Percentiles rank a stretch among this genome's conserved stretches.
Evolutionary conservation across 2,113 vertebrate species (phyloP).

Genomic region (Actenoides hombroni): DNA sequence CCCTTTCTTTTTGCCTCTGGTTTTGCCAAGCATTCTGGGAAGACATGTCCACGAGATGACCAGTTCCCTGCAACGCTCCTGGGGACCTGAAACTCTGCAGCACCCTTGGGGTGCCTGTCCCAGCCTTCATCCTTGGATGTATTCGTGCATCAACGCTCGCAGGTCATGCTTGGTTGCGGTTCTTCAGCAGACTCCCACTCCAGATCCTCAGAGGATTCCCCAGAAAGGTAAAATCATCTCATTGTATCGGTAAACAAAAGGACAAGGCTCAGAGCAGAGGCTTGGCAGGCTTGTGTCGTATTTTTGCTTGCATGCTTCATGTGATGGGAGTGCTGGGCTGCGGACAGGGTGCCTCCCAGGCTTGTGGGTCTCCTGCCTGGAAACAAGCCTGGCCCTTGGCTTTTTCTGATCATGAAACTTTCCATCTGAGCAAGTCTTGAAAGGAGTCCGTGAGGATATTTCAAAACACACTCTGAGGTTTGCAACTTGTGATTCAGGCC

Average conservation of each 20-base stretch:
- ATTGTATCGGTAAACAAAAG: background rate
- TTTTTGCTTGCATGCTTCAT: rapidly evolving
- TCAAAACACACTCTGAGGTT: background rate
- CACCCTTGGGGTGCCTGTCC: background rate
- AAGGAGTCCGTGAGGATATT: background rate
- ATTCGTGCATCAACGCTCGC: rapidly evolving
- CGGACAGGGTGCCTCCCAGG: background rate
- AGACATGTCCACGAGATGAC: background rate
- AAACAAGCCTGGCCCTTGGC: background rate
- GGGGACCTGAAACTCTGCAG: background rate
- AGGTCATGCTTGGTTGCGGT: background rate
- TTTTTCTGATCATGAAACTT: background rate
- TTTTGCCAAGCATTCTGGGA: background rate
- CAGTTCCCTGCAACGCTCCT: background rate
- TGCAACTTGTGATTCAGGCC: background rate
- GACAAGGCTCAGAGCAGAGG: background rate
- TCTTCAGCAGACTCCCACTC: background rate
- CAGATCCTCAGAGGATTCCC: background rate
- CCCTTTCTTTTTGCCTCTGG: background rate
- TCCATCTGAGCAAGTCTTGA: background rate
- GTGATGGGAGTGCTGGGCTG: background rate
- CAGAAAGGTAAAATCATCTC: background rate
- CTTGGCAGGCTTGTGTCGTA: background rate
- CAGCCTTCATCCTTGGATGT: background rate
- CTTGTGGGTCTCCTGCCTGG: background rate